Conservation (phyloP, 2,888 invertebrate species). For the Deilephila porcellus region DNA sequence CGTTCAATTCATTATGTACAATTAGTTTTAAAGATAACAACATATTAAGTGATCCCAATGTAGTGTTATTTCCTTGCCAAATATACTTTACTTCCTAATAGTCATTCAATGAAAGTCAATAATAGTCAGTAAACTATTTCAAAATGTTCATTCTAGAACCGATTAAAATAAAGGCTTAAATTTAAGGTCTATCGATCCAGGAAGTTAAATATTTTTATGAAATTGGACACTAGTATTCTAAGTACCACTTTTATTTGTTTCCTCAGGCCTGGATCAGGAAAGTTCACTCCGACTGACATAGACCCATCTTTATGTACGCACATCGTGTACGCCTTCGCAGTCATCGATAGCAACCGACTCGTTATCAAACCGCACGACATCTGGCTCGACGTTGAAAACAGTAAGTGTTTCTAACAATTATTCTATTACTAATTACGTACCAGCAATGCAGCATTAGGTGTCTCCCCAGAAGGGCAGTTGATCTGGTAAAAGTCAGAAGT, state of each 20-base stretch:
- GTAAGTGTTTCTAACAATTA: conserved; percentile 73
- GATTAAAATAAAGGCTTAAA: no score
- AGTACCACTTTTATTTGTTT: conserved; percentile 23
- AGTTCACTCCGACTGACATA: conserved; percentile 92
- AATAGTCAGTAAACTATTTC: no score
- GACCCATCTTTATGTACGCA: conserved; percentile 95
- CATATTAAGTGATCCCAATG: no score
- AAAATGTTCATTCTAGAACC: no score
- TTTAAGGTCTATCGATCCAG: neutral
- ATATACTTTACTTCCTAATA: no score
- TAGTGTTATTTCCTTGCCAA: no score
- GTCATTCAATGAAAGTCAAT: no score
- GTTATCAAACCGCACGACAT: conserved; percentile 94
- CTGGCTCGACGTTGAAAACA: conserved; percentile 95
- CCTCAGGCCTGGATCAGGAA: conserved; percentile 90
- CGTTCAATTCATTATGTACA: neutral
- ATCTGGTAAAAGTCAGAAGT: no score
- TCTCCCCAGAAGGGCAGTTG: no score
- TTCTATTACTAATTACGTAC: neutral
- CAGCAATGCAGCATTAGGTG: neutral
- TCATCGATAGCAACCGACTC: conserved; percentile 89
- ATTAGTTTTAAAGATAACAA: neutral
- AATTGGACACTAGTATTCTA: neutral
- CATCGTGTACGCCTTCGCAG: conserved; percentile 96
- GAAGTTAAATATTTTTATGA: neutral